A percentile compares a stretch with the other conserved stretches of the same genome.
Conservation (phyloP, 2,113 vertebrate species). For the Upupa epops region DNA sequence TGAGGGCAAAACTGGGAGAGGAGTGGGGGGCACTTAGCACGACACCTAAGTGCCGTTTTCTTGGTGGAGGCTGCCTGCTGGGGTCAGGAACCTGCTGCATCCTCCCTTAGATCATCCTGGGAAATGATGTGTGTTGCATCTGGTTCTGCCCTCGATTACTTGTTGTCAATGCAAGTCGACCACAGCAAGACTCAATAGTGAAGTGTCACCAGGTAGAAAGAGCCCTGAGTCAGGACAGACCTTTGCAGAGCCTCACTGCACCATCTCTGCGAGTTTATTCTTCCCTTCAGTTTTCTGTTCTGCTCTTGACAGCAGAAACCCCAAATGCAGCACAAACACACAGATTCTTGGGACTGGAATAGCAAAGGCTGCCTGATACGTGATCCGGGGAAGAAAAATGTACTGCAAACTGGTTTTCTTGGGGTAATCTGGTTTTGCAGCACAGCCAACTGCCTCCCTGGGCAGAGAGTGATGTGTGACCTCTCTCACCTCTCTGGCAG, state of each 20-base stretch:
- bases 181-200: not conserved
- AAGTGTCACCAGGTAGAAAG: not conserved
- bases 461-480: slow-evolving; percentile 11
- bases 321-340: not conserved
- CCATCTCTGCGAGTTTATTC: not conserved
- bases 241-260: not conserved
- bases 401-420: not conserved
- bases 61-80: not conserved
- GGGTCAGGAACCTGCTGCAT: not conserved
- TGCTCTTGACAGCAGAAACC: not conserved
- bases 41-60: not conserved
- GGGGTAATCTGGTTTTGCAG: slow-evolving; percentile 40
- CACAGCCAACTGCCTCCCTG: not conserved
- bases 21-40: not conserved
- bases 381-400: slow-evolving; percentile 16
- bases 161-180: rapidly evolving
- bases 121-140: rapidly evolving
- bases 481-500: slow-evolving; percentile 2
- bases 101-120: not conserved
- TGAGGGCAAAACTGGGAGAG: not conserved
- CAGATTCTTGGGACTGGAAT: not conserved
- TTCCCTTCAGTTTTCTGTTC: not conserved
- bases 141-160: not conserved
- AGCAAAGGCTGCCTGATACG: not conserved
- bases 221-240: not conserved